Conservation (phyloP, 2,888 invertebrate genomes). For the Lycophotia porphyrea region DNA sequence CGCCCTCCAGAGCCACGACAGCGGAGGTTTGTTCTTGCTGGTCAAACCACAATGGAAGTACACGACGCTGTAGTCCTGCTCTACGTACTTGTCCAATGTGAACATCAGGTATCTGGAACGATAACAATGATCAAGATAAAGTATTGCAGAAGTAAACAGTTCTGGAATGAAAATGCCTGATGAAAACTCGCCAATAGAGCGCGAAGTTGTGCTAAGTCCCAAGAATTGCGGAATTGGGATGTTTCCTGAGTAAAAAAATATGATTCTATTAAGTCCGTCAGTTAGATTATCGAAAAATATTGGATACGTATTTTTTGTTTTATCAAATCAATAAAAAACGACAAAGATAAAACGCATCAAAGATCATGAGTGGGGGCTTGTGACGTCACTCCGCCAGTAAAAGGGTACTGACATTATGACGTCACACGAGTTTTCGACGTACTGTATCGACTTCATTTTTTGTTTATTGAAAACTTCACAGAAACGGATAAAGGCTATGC, state of each 20-base stretch:
- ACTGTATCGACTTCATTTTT: too few relatives aligned
- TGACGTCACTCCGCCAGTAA: too few relatives aligned
- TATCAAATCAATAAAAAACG: too few relatives aligned
- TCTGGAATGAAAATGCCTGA: not conserved
- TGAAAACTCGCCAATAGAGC: not conserved
- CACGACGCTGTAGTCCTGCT: constrained; percentile 99
- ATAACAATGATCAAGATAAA: constrained; percentile 9
- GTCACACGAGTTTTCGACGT: too few relatives aligned
- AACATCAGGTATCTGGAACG: constrained; percentile 95
- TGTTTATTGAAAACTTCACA: not conserved
- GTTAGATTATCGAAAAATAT: too few relatives aligned
- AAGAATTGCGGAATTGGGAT: not conserved
- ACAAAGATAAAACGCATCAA: too few relatives aligned
- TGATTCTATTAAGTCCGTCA: too few relatives aligned
- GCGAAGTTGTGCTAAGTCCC: too few relatives aligned
- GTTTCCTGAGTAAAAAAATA: too few relatives aligned
- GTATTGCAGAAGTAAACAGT: not conserved
- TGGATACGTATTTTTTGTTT: too few relatives aligned
- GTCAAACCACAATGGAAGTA: constrained; percentile 99
- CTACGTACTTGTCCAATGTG: constrained; percentile 98
- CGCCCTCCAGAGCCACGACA: constrained; percentile 98
- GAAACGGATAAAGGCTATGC: not conserved
- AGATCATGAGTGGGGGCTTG: too few relatives aligned
- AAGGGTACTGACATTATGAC: too few relatives aligned
- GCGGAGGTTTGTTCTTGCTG: constrained; percentile 98